Conservation (phyloP, 2,888 invertebrate species). For the Yponomeuta malinellus region DNA sequence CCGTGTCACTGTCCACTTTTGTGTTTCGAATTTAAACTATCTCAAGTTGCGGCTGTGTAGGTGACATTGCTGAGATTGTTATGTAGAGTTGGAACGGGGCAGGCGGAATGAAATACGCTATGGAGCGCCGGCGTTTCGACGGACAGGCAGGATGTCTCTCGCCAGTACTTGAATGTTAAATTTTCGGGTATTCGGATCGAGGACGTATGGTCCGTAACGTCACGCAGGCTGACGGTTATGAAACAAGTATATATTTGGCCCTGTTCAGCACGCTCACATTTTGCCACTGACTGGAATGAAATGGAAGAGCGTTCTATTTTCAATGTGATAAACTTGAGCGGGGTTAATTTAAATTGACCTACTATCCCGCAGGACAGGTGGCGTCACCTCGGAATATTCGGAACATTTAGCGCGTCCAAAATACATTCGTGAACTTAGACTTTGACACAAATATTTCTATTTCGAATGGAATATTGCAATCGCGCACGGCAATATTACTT, state of each 20-base stretch:
- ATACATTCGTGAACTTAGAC: not conserved
- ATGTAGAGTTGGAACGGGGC: not conserved
- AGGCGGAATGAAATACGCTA: not conserved
- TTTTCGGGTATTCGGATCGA: not conserved
- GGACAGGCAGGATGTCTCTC: not conserved
- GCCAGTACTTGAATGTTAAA: not conserved
- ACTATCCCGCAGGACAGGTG: not conserved
- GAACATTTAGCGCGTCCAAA: not conserved
- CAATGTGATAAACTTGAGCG: not conserved
- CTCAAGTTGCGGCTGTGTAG: not conserved
- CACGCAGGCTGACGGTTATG: not conserved
- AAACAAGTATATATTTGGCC: not conserved
- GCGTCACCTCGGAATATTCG: not conserved
- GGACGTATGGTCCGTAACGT: not conserved
- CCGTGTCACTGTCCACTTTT: slow-evolving; percentile 7
- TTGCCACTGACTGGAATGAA: not conserved
- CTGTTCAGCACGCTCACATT: not conserved
- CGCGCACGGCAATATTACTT: not conserved
- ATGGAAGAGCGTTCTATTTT: not conserved
- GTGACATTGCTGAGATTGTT: not conserved
- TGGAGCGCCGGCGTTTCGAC: not conserved
- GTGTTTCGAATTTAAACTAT: slow-evolving; percentile 6
- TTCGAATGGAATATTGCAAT: not conserved
- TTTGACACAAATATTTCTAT: not conserved
- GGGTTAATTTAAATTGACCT: not conserved